These are phyloP conservation scores for Conops quadrifasciatus DNA, from an alignment of 2,888 invertebrate genomes.

Conservation along the genomic window DNA sequence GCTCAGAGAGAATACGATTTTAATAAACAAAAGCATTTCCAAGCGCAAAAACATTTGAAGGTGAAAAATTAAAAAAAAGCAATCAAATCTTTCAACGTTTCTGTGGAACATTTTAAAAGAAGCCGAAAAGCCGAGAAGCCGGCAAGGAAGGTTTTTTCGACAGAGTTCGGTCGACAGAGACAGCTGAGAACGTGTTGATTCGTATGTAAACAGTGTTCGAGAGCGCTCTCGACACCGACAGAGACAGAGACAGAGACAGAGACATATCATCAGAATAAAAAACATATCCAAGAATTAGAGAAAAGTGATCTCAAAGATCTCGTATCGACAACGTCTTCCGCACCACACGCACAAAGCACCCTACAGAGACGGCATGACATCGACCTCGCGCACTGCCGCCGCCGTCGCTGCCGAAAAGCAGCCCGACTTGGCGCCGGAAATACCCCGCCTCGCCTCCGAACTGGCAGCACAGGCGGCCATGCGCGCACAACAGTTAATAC, in stretches of 20 bases:
- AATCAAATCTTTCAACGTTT: too few species aligned
- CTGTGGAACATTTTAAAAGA: neutral
- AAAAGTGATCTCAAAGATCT: too few species aligned
- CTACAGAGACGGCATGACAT: neutral
- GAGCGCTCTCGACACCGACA: too few species aligned
- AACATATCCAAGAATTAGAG: too few species aligned
- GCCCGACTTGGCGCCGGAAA: slow-evolving; percentile 61
- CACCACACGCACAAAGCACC: neutral
- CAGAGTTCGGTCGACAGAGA: slow-evolving; percentile 1
- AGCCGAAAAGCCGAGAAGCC: slow-evolving; percentile 8
- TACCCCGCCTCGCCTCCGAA: slow-evolving; percentile 63
- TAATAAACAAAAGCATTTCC: slow-evolving; percentile 26
- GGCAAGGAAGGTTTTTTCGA: neutral
- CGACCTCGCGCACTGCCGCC: neutral
- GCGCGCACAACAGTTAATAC: slow-evolving; percentile 61
- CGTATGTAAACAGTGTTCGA: slow-evolving; percentile 8
- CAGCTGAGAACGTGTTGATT: slow-evolving; percentile 29
- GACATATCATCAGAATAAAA: too few species aligned
- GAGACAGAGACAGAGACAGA: too few species aligned
- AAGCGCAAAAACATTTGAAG: slow-evolving; percentile 6
- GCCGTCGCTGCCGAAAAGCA: slow-evolving; percentile 43
- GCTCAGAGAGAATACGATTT: neutral
- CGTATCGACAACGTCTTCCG: neutral
- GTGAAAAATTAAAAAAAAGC: slow-evolving; percentile 15
- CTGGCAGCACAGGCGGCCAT: slow-evolving; percentile 64